A percentile compares a stretch with the other conserved stretches of the same genome.
phyloP scores from a whole-genome alignment of 2,113 vertebrate genomes.

The Alaudala cheleensis region DNA sequence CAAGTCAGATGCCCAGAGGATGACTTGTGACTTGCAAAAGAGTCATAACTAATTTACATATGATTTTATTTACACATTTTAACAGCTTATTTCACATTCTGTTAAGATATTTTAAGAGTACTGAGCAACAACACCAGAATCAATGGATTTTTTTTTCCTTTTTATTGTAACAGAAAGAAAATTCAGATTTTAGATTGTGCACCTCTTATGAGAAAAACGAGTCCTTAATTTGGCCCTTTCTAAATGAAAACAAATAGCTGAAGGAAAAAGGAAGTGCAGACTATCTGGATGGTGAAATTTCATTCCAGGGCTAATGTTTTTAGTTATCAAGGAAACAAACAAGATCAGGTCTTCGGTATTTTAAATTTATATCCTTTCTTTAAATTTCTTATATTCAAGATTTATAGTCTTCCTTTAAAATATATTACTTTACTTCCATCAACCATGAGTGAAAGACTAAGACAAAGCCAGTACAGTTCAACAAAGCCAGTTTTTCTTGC shows the following conservation, averaged over 20 bases:
- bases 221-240: not conserved
- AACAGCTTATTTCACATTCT: not conserved
- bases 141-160: rapidly evolving
- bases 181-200: not conserved
- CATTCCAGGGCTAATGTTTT: not conserved
- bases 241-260: not conserved
- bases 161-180: not conserved
- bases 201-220: not conserved
- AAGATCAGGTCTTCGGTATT: not conserved
- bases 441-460: not conserved
- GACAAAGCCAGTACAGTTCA: not conserved
- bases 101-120: not conserved
- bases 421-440: not conserved
- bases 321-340: not conserved
- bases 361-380: not conserved
- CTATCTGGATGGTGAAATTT: not conserved
- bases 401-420: not conserved
- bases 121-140: not conserved
- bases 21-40: not conserved
- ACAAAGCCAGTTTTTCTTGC: not conserved
- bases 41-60: not conserved
- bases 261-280: not conserved
- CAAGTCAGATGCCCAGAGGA: not conserved
- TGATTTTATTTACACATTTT: not conserved
- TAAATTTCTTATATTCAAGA: not conserved